A percentile compares a stretch with the other conserved stretches of the same genome.
Conservation (phyloP, 1,140 invertebrate genomes). For the Lordiphosa collinella region DNA sequence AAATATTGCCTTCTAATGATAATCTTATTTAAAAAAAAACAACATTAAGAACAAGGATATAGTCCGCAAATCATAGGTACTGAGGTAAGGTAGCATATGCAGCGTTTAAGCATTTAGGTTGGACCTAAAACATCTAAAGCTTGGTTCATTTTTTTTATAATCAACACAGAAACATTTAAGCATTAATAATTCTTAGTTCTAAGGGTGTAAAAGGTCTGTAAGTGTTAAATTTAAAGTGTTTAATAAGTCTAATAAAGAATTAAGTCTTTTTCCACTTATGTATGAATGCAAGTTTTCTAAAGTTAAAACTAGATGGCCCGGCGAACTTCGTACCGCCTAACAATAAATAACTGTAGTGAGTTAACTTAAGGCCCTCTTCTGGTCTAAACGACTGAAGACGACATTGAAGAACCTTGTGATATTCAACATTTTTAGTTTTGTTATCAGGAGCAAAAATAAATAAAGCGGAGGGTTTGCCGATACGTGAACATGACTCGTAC, state of each 20-base stretch:
- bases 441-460: too few relatives aligned
- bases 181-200: constrained; percentile 12
- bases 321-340: too few relatives aligned
- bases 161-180: constrained; percentile 31
- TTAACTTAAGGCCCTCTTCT: too few relatives aligned
- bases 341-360: too few relatives aligned
- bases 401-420: too few relatives aligned
- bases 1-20: not conserved
- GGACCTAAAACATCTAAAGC: constrained; percentile 33
- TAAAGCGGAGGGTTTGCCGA: too few relatives aligned
- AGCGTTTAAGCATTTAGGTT: constrained; percentile 22
- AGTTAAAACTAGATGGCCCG: too few relatives aligned
- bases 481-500: too few relatives aligned
- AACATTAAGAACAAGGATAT: constrained; percentile 22
- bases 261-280: too few relatives aligned
- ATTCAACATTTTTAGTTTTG: too few relatives aligned
- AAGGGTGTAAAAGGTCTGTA: constrained; percentile 5
- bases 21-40: constrained; percentile 3
- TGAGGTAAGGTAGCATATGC: constrained; percentile 2
- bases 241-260: not conserved
- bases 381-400: too few relatives aligned
- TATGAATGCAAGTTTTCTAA: too few relatives aligned
- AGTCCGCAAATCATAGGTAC: constrained; percentile 2
- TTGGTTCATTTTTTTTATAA: constrained; percentile 4
- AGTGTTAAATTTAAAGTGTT: not conserved